These are phyloP conservation scores for Antechinus stuartii DNA, from an alignment of 2,113 vertebrate genomes.

Conservation along the genomic window DNA sequence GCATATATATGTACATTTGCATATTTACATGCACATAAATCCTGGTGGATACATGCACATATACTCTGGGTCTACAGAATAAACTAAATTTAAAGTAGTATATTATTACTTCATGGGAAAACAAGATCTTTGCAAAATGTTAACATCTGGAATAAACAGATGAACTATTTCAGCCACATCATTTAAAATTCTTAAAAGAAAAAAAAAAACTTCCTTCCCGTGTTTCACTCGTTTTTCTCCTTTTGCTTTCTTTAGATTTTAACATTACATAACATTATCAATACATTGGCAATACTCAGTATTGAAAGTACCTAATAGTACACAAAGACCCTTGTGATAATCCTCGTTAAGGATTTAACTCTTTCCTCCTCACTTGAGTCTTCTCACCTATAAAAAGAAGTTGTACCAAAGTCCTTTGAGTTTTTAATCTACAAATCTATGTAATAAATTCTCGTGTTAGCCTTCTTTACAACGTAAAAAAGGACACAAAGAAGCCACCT, in stretches of 20 bases:
- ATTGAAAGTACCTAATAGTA: not conserved
- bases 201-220: not conserved
- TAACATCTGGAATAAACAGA: constrained; percentile 17
- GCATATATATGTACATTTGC: not conserved
- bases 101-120: constrained; percentile 55
- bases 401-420: not conserved
- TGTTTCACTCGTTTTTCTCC: constrained; percentile 33
- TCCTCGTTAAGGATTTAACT: not conserved
- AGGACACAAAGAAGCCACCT: constrained; percentile 12
- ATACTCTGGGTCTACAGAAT: constrained; percentile 18
- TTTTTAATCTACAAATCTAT: not conserved
- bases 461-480: not conserved
- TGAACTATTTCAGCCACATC: not conserved
- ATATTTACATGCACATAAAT: not conserved
- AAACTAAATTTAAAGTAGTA: constrained; percentile 30
- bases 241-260: constrained; percentile 51
- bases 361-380: not conserved
- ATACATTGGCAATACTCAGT: not conserved
- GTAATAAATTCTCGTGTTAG: constrained; percentile 20
- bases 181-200: constrained; percentile 1
- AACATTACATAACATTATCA: constrained; percentile 25
- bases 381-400: not conserved
- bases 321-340: not conserved
- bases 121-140: constrained; percentile 39
- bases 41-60: not conserved